A percentile compares a stretch with the other conserved stretches of the same genome.
Conservation (phyloP, 2,888 invertebrate species). For the Agrochola macilenta region DNA sequence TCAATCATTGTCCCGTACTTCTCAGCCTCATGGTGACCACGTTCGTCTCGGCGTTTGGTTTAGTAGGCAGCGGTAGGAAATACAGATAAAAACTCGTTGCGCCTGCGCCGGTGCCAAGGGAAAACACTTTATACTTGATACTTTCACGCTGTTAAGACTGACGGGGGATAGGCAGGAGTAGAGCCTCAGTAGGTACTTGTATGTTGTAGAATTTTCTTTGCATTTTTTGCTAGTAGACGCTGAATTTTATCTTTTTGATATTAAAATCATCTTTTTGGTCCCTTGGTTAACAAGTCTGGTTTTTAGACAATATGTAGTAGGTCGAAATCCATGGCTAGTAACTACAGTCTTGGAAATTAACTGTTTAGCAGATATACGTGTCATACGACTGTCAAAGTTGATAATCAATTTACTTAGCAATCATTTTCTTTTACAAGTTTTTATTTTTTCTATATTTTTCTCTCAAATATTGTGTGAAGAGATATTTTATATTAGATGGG, state of each 20-base stretch:
- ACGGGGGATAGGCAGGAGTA: slow-evolving; percentile 19
- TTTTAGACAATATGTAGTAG: background rate
- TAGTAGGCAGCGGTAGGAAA: slow-evolving; percentile 83
- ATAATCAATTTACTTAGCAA: background rate
- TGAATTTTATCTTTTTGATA: background rate
- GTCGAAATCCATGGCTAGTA: background rate
- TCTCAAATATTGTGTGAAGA: no score
- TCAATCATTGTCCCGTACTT: slow-evolving; percentile 28
- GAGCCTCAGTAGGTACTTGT: no score
- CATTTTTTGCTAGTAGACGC: background rate
- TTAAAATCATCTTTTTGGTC: background rate
- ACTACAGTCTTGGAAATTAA: background rate
- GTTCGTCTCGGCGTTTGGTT: slow-evolving; percentile 81
- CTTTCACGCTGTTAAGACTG: slow-evolving; percentile 55
- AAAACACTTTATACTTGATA: slow-evolving; percentile 68
- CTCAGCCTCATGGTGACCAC: slow-evolving; percentile 67
- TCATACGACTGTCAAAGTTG: background rate
- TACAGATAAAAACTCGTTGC: slow-evolving; percentile 78
- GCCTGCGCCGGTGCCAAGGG: slow-evolving; percentile 76
- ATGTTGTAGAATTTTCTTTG: background rate
- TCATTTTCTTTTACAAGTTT: background rate
- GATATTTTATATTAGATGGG: no score
- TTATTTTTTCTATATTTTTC: no score
- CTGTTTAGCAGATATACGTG: background rate
- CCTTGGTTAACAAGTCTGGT: background rate